Percentiles rank a stretch among this genome's conserved stretches.
These are phyloP conservation scores for Coptodon bakossiorum DNA, from an alignment of 2,113 vertebrate species.

Conservation along the genomic window DNA sequence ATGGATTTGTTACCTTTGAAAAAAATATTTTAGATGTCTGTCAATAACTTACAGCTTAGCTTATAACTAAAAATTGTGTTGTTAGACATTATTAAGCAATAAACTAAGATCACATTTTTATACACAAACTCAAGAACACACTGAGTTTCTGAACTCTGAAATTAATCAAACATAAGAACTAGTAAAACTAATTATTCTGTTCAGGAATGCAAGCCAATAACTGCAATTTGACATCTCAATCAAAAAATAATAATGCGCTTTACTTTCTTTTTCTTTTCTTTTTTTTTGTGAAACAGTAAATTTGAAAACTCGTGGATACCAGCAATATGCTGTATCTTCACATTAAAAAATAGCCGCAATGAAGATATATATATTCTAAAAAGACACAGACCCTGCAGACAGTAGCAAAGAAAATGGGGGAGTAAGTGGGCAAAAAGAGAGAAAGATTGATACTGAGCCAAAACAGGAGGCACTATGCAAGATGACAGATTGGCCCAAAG, in stretches of 20 bases:
- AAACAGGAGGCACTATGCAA: background rate
- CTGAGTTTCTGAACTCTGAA: background rate
- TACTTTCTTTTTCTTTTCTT: background rate
- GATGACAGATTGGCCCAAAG: slow-evolving; percentile 38
- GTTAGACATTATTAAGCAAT: background rate
- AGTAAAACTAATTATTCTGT: background rate
- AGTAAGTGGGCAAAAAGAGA: background rate
- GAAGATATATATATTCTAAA: background rate
- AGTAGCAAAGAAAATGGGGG: background rate
- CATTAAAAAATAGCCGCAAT: background rate
- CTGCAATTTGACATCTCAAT: background rate
- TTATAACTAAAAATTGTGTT: background rate
- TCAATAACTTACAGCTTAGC: background rate
- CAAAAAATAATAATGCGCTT: background rate
- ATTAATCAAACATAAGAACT: background rate
- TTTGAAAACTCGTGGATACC: background rate
- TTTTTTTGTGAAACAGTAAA: background rate
- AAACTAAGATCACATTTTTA: background rate
- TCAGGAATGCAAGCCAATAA: background rate
- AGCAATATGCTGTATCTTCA: background rate
- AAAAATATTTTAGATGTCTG: background rate
- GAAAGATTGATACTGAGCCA: background rate
- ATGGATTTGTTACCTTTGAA: background rate
- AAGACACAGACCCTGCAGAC: slow-evolving; percentile 19
- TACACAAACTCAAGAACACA: background rate